Percentiles rank a stretch among this genome's conserved stretches.
phyloP scores from a whole-genome alignment of 2,888 invertebrate species.

The Elysia crispata region DNA sequence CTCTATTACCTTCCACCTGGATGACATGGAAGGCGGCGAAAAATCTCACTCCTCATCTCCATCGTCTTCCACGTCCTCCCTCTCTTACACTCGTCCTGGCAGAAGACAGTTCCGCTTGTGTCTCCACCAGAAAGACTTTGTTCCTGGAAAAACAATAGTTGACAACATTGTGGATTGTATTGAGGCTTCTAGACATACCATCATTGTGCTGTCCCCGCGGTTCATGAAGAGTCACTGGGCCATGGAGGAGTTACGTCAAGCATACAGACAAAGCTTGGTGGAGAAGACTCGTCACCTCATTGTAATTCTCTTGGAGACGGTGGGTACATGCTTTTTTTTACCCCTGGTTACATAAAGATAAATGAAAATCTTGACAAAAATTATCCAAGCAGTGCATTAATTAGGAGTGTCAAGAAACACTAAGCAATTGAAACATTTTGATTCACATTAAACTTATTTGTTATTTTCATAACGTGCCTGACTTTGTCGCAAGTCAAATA shows the following conservation, averaged over 20 bases:
- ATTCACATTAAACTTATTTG: too few relatives aligned
- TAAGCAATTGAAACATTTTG: too few relatives aligned
- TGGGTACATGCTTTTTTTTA: not conserved
- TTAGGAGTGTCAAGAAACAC: too few relatives aligned
- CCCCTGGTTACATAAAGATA: too few relatives aligned
- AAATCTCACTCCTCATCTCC: too few relatives aligned
- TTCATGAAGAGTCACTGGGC: slow-evolving; percentile 95
- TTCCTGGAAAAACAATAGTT: slow-evolving; percentile 80
- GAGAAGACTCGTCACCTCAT: slow-evolving; percentile 84
- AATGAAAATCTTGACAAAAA: too few relatives aligned
- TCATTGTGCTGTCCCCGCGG: slow-evolving; percentile 92
- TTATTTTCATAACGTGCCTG: too few relatives aligned
- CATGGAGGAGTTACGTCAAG: slow-evolving; percentile 91
- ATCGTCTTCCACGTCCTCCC: too few relatives aligned
- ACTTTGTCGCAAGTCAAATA: too few relatives aligned
- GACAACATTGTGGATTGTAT: slow-evolving; percentile 93
- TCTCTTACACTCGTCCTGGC: not conserved
- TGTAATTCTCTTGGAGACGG: slow-evolving; percentile 88
- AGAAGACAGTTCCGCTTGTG: slow-evolving; percentile 59
- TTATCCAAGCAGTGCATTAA: too few relatives aligned
- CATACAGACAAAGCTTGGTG: slow-evolving; percentile 87
- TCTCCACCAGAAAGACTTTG: slow-evolving; percentile 66
- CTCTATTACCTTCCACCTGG: not conserved
- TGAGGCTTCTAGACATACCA: slow-evolving; percentile 89
- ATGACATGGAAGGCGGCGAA: not conserved